Conservation (phyloP, 2,797 vertebrate species). For the Malurus splendens region DNA sequence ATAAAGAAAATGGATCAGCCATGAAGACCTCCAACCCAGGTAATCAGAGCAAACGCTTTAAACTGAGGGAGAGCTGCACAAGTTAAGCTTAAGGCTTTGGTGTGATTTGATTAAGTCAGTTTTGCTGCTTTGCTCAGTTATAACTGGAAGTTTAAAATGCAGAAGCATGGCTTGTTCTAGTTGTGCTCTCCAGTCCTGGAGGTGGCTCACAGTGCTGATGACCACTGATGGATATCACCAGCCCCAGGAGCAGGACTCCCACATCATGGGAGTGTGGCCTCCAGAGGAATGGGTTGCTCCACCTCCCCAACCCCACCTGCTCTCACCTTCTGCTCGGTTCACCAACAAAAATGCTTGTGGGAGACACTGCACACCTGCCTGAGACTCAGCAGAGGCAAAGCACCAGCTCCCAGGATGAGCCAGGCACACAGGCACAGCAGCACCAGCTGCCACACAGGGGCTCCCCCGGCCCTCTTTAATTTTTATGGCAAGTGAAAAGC, state of each 20-base stretch:
- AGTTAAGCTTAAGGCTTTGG: not conserved
- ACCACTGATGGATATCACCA: not conserved
- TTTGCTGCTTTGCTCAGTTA: not conserved
- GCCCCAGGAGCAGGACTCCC: not conserved
- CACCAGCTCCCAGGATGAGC: not conserved
- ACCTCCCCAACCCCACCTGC: rapidly evolving
- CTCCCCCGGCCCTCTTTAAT: not conserved
- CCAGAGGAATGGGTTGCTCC: not conserved
- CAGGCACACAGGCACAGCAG: not conserved
- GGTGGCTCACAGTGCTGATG: too few relatives aligned
- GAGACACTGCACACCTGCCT: rapidly evolving
- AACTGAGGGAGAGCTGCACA: not conserved
- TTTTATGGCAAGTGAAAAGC: not conserved
- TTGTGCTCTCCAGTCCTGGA: not conserved
- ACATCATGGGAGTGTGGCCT: rapidly evolving
- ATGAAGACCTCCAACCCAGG: slow-evolving; percentile 21
- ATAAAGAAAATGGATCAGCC: slow-evolving; percentile 4
- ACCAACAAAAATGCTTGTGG: rapidly evolving
- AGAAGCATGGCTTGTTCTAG: not conserved
- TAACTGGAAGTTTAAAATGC: not conserved
- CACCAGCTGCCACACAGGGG: not conserved
- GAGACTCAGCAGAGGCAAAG: not conserved
- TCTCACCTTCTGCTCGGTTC: not conserved
- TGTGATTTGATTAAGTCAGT: not conserved
- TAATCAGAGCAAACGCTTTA: not conserved